Percentiles rank a stretch among this genome's conserved stretches.
phyloP scores from a whole-genome alignment of 2,113 vertebrate species.

The Meles meles region DNA sequence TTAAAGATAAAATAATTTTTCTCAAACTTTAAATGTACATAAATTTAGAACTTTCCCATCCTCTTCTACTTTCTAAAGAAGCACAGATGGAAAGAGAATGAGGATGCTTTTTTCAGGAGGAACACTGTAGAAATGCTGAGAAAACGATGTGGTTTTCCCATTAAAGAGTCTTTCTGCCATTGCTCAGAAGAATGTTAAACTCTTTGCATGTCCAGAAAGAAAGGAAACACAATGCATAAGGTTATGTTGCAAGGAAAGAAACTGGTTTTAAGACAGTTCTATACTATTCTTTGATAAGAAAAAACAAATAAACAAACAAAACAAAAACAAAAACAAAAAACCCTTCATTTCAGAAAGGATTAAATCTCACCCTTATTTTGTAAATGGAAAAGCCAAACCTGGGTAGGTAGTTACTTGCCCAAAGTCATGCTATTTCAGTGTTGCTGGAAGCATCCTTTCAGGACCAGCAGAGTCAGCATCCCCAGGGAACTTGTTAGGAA shows the following conservation, averaged over 20 bases:
- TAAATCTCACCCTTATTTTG: background rate
- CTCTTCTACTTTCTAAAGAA: background rate
- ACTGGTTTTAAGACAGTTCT: background rate
- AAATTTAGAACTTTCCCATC: background rate
- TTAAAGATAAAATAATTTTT: background rate
- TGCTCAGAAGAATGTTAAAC: background rate
- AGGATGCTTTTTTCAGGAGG: background rate
- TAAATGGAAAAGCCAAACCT: background rate
- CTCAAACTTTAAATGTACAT: background rate
- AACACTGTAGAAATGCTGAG: background rate
- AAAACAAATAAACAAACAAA: too few relatives aligned
- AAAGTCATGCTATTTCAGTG: too few relatives aligned
- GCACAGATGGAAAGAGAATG: background rate
- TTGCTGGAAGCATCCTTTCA: background rate
- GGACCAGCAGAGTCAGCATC: fast-evolving
- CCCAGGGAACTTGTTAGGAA: background rate
- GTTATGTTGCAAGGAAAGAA: background rate
- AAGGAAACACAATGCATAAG: background rate
- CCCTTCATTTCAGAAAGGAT: background rate
- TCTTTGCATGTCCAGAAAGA: background rate
- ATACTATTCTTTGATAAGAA: background rate
- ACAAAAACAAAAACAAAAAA: too few relatives aligned
- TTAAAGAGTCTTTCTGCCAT: background rate
- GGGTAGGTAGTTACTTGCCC: background rate
- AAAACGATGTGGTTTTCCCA: background rate